Base-by-base conservation (phyloP, 2,797 vertebrate species). In the Falco concolor region DNA sequence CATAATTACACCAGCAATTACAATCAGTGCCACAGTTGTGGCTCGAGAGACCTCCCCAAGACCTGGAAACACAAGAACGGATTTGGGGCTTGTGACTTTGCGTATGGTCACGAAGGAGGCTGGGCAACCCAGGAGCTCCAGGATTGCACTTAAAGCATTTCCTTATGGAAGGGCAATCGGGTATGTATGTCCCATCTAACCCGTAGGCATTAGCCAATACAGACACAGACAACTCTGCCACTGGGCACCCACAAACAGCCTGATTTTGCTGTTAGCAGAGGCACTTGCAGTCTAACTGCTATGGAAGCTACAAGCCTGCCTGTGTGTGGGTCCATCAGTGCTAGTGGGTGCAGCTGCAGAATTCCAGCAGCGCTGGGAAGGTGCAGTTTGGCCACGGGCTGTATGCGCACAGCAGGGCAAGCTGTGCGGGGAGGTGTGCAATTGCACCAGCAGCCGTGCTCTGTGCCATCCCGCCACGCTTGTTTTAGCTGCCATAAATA, bases 401-500 rank as follows among this genome's bases (percentile, higher is more conserved):
- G 24, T 12, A 12, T 36, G 30, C 10, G 28, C 2, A 27, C 25
- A 30, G 50, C 68, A 79, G 1, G 12, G 25, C 0, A 4, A 59
- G 44, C 50, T 4, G 4, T 1, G 1, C 0, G 1, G 53, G 44
- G 23, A 32, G 44, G 40, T 15, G 77, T 44, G 84, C 38, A 25
- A 68, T 4, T 38, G 54, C 65, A 68, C 42, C n/a, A 65, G 53
- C 77, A 65, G 83, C 90, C 60, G 64, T 14, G 53, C n/a, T 49
- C 59, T 8, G 30, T 4, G 47, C 47, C 2, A 1, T 79, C 70
- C 52, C 7, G 28, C 89, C 65, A 40, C 0, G 76, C 95, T 97
- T 97, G 78, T 97, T 97, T 96, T 82, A 80, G n/a, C 52, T 30
- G 94, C 96, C 95, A 96, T 97, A 97, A 97, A 98, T 98, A 97